Evolutionary conservation across 2,888 invertebrate genomes (phyloP).

Genomic region (Flexamia atlantica): DNA sequence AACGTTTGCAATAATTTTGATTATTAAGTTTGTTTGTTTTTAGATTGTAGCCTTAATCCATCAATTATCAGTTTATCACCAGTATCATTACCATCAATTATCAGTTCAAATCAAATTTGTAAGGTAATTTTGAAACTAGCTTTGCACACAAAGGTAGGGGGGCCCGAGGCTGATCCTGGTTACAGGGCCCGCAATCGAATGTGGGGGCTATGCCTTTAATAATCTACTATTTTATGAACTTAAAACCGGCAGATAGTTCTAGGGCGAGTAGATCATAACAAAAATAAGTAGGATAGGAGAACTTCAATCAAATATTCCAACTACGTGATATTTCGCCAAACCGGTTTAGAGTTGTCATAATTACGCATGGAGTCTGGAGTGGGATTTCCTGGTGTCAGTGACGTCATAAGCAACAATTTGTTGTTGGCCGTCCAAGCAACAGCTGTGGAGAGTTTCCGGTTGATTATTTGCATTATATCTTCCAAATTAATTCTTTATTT

Average conservation of each 20-base stretch:
- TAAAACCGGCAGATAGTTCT: background rate
- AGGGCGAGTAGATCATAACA: background rate
- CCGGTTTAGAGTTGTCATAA: constrained; percentile 4
- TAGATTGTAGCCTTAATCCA: too few relatives aligned
- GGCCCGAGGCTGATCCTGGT: too few relatives aligned
- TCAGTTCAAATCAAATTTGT: too few relatives aligned
- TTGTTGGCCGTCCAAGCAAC: background rate
- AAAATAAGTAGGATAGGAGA: background rate
- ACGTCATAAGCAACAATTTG: background rate
- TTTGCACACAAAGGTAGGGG: too few relatives aligned
- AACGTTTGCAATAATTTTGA: too few relatives aligned
- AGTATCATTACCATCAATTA: too few relatives aligned
- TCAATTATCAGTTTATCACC: too few relatives aligned
- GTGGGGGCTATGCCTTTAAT: too few relatives aligned
- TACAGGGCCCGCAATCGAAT: too few relatives aligned
- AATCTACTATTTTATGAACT: too few relatives aligned
- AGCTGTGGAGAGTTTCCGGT: background rate
- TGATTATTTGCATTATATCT: background rate
- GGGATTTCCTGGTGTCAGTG: constrained; percentile 13
- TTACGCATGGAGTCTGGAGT: background rate
- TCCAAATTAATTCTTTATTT: background rate
- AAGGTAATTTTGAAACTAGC: too few relatives aligned
- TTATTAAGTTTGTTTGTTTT: too few relatives aligned
- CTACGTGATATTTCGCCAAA: background rate
- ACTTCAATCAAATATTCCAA: background rate